A percentile compares a stretch with the other conserved stretches of the same genome.
Evolutionary conservation across 2,113 vertebrate species (phyloP).

Genomic region (Scomber japonicus): DNA sequence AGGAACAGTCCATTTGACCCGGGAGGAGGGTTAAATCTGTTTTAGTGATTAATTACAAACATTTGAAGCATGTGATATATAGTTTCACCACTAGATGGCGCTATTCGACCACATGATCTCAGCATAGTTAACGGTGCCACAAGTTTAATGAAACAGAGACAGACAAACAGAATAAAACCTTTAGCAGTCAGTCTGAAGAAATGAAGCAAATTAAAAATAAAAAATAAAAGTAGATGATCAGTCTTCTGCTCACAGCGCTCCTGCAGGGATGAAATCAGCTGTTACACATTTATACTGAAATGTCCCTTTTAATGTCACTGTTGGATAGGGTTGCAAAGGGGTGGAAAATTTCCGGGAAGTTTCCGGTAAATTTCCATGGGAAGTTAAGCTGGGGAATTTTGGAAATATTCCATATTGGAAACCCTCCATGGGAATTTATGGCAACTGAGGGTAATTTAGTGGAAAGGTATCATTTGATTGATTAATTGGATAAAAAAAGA

Average conservation of each 20-base stretch:
- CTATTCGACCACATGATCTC: neutral
- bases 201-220: neutral
- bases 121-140: fast-evolving
- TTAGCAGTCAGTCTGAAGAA: neutral
- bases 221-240: neutral
- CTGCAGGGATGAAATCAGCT: slow-evolving; percentile 43
- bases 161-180: neutral
- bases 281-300: slow-evolving; percentile 20
- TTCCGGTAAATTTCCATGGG: too few species aligned
- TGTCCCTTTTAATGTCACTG: fast-evolving
- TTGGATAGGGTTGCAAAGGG: too few species aligned
- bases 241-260: slow-evolving; percentile 19
- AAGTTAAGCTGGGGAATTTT: too few species aligned
- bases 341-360: too few species aligned
- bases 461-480: too few species aligned
- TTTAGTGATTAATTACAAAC: too few species aligned
- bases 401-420: too few species aligned
- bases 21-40: neutral
- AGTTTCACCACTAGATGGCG: slow-evolving; percentile 42
- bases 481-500: too few species aligned
- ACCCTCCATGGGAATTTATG: too few species aligned
- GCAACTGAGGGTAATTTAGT: too few species aligned
- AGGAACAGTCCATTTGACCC: too few species aligned
- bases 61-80: neutral
- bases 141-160: neutral